These are phyloP conservation scores for Camelus bactrianus DNA, from an alignment of 2,113 vertebrate species.

Conservation along the genomic window DNA sequence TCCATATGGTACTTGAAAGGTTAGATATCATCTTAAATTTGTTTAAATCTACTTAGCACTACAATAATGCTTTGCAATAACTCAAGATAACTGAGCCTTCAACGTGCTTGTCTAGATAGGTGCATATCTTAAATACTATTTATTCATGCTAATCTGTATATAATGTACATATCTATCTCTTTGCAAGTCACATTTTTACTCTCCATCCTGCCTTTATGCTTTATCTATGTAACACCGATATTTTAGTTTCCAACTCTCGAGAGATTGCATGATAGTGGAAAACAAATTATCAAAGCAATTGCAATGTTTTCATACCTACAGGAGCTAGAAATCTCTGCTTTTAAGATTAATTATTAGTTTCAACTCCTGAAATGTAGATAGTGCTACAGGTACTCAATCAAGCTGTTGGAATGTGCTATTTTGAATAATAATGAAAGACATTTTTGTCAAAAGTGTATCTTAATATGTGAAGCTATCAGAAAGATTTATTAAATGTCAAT, in stretches of 20 bases:
- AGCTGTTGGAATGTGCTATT: constrained; percentile 65
- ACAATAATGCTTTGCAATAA: neutral
- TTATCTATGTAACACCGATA: neutral
- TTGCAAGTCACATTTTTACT: constrained; percentile 9
- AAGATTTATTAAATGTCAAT: constrained; percentile 45
- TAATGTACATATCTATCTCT: neutral
- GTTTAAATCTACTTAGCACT: neutral
- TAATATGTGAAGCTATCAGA: constrained; percentile 41
- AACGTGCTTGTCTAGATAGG: neutral
- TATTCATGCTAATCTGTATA: neutral
- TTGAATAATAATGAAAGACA: constrained; percentile 65
- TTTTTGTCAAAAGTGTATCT: constrained; percentile 59
- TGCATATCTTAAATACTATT: neutral
- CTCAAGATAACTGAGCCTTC: neutral
- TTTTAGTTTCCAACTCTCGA: constrained; percentile 38
- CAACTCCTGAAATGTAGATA: constrained; percentile 63
- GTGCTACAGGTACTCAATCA: constrained; percentile 60
- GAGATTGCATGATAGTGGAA: constrained; percentile 42
- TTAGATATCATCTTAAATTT: neutral
- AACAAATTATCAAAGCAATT: constrained; percentile 76
- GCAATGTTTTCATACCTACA: constrained; percentile 73
- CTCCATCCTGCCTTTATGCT: neutral
- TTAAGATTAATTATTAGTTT: constrained; percentile 79
- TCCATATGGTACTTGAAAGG: neutral
- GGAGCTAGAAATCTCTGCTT: constrained; percentile 64